Evolutionary conservation across 2,888 invertebrate genomes (phyloP), one percentile per base, ranked within the genome.

Genomic region (Himalopsyche tibetana): DNA sequence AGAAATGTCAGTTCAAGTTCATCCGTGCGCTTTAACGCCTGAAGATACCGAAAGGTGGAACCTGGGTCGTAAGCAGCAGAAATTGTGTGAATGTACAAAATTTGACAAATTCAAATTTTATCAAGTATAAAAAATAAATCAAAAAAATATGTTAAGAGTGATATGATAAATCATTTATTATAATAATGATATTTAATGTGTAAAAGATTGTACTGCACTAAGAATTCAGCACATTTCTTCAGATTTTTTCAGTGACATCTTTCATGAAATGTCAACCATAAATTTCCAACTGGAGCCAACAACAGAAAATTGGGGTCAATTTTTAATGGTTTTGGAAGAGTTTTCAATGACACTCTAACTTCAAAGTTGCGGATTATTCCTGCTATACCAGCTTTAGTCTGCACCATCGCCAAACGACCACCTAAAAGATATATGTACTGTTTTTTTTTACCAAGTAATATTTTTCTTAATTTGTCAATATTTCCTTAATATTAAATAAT

Each of bases 231-330:
- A 4, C 15, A 51, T 51, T 51, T 42, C 42, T 28, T 28, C 42
- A 42, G 5, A 5, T 63, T 55, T 55, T 74, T 74, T 74, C 36
- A 74, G 11, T 6, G 9, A 12, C 8, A 19, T 36, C 42, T 17
- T 17, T 88, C 84, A 45, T 88, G 85, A 55, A 88, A 86, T 15
- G 84, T 88, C 15, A 88, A 19, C 88, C 88, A 88, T 4, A 88
- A 15, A 9, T 84, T 87, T 55, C 88, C 88, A 15, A 87, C 51
- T 15, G 84, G 81, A 63, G 87, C 86, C 15, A 45, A 36, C 9
- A 88, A 63, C 2, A 88, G 38, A 4, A 85, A 83, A 74, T 84
- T 87, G 4, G 88, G 88, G 69, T 88, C 88, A 11, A 88, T 69
- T 12, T 79, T 56, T 12, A 88, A 51, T 0, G 87, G 85, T 45